phyloP scores from a whole-genome alignment of 2,888 invertebrate species.

The Drosophila greeni region DNA sequence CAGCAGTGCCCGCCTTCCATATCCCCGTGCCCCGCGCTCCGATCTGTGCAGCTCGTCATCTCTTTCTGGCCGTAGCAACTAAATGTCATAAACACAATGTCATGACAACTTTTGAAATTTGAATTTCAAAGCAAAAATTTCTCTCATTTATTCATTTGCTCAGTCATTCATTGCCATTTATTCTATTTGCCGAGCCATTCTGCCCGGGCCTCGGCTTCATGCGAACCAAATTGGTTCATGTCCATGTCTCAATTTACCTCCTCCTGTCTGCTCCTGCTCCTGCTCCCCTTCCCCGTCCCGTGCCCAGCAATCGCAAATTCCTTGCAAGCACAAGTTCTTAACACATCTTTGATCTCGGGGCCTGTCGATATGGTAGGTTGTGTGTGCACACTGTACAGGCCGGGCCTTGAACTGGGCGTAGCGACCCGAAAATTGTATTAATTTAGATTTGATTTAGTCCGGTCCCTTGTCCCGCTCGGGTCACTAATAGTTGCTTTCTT shows the following conservation, averaged over 20 bases:
- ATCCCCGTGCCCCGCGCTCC: not conserved
- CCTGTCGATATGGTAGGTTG: constrained; percentile 61
- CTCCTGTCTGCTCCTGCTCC: not conserved
- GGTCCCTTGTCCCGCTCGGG: constrained; percentile 48
- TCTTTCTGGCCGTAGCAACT: constrained; percentile 35
- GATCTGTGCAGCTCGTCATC: constrained; percentile 19
- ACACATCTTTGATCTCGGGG: constrained; percentile 63
- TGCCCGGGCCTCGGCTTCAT: constrained; percentile 22
- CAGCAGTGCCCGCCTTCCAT: not conserved
- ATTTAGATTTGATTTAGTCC: constrained; percentile 68
- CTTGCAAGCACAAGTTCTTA: constrained; percentile 50
- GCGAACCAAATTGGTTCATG: constrained; percentile 57
- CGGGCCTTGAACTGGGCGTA: constrained; percentile 12
- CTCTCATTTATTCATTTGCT: constrained; percentile 73
- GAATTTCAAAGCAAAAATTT: constrained; percentile 75
- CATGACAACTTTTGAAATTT: constrained; percentile 76
- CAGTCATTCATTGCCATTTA: constrained; percentile 75
- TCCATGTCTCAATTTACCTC: constrained; percentile 46
- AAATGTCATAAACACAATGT: constrained; percentile 74
- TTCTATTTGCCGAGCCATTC: constrained; percentile 60
- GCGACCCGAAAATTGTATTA: constrained; percentile 68
- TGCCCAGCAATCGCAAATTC: constrained; percentile 45
- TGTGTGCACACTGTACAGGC: not conserved
- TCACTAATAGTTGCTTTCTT: constrained; percentile 33
- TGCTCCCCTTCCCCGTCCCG: not conserved